phyloP scores from a whole-genome alignment of 2,797 vertebrate species.

The Tachyglossus aculeatus region DNA sequence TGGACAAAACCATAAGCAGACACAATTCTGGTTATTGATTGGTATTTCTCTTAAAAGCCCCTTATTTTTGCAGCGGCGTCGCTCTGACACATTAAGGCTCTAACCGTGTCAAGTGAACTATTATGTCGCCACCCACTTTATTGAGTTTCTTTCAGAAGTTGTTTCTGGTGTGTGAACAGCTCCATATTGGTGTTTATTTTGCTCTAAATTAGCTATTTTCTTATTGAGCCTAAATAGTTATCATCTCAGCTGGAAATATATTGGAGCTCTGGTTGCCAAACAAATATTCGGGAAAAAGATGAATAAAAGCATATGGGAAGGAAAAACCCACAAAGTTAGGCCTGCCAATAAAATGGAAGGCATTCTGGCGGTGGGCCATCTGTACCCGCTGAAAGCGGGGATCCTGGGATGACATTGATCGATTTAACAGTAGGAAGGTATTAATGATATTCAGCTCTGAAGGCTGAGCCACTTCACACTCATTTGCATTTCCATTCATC shows the following conservation, averaged over 20 bases:
- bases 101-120: background rate
- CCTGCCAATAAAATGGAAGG: conserved; percentile 72
- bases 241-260: conserved; percentile 81
- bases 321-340: conserved; percentile 68
- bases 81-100: too few species aligned
- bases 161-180: conserved; percentile 34
- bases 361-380: conserved; percentile 75
- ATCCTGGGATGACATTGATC: conserved; percentile 90
- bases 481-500: conserved; percentile 99
- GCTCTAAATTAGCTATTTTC: conserved; percentile 76
- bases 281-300: conserved; percentile 79
- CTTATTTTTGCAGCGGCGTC: too few species aligned
- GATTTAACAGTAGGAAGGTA: conserved; percentile 94
- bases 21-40: too few species aligned
- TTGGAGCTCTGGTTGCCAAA: conserved; percentile 78
- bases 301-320: conserved; percentile 78
- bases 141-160: conserved; percentile 14
- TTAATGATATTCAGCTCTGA: conserved; percentile 94
- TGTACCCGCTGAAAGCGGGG: conserved; percentile 78
- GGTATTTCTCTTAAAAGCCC: background rate
- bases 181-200: conserved; percentile 71
- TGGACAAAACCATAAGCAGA: too few species aligned
- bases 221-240: conserved; percentile 79
- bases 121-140: background rate
- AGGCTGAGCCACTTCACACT: conserved; percentile 88